Evolutionary conservation across 23 tunicate species (phyloP).

Genomic region (Botrylloides violaceus): DNA sequence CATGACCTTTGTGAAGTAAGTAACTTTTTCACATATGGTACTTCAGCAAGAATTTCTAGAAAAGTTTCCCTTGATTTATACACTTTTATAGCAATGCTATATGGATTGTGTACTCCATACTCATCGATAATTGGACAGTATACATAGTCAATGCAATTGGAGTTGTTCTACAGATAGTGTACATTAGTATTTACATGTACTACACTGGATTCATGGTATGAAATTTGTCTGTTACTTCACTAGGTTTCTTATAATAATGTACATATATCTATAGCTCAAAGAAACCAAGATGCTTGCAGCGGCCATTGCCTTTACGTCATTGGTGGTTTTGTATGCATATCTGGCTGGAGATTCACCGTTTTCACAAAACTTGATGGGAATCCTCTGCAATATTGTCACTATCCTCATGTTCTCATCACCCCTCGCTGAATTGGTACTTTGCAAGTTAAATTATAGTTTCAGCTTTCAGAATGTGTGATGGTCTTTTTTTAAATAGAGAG

Average conservation of each 20-base stretch:
- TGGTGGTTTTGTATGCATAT: background rate
- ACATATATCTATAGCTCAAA: slow-evolving; percentile 25
- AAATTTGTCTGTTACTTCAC: no score
- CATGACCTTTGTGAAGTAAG: slow-evolving; percentile 65
- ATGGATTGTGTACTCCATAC: slow-evolving; percentile 49
- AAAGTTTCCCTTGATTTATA: background rate
- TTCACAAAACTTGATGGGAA: slow-evolving; percentile 27
- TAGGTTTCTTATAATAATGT: no score
- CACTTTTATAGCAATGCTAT: slow-evolving; percentile 27
- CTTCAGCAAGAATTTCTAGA: background rate
- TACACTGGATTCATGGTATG: slow-evolving; percentile 25
- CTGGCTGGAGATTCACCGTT: background rate
- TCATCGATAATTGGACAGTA: slow-evolving; percentile 50
- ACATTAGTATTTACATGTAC: slow-evolving; percentile 29
- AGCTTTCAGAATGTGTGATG: background rate
- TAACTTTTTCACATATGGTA: background rate
- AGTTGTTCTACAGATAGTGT: slow-evolving; percentile 30
- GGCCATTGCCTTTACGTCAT: background rate
- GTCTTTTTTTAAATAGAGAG: slow-evolving; percentile 24
- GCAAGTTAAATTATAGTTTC: background rate
- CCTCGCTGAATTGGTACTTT: slow-evolving; percentile 46
- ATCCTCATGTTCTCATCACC: slow-evolving; percentile 65
- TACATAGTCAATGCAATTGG: slow-evolving; percentile 53
- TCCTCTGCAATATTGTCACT: slow-evolving; percentile 38
- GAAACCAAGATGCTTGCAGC: slow-evolving; percentile 11